These are phyloP conservation scores for Myocastor coypus DNA, from an alignment of 2,113 vertebrate genomes.

Conservation along the genomic window DNA sequence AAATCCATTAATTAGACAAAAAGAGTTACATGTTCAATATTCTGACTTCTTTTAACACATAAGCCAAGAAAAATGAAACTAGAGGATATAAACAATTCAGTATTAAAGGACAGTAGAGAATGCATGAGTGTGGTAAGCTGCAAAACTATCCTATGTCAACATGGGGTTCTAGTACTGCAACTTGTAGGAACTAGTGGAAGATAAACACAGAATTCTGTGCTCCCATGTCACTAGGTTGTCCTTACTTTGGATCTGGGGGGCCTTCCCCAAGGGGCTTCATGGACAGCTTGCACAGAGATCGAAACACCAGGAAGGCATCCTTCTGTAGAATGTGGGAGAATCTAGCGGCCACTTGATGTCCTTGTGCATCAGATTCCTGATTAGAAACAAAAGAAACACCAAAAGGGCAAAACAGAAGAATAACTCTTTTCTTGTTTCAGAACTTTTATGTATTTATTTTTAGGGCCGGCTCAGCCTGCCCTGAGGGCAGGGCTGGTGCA, in stretches of 20 bases:
- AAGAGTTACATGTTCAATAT: not conserved
- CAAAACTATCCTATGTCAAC: not conserved
- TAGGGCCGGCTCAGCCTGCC: no score
- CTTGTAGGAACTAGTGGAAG: not conserved
- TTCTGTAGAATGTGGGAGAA: conserved; percentile 98
- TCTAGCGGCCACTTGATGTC: conserved; percentile 87
- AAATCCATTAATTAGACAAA: not conserved
- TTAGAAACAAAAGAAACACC: conserved; percentile 51
- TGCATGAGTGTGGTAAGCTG: not conserved
- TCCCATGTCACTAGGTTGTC: not conserved
- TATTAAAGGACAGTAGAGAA: not conserved
- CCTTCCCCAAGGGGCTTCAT: conserved; percentile 99
- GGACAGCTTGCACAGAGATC: conserved; percentile 97
- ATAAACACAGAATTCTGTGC: not conserved
- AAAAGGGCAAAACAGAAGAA: conserved; percentile 25
- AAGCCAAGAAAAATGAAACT: conserved; percentile 36
- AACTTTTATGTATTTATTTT: no score
- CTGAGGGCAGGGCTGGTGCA: no score
- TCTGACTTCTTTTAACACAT: not conserved
- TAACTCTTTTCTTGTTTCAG: not conserved
- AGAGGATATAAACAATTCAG: not conserved
- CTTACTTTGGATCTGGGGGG: conserved; percentile 98
- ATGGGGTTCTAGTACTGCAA: not conserved
- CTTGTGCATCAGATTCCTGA: conserved; percentile 93
- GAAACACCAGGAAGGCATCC: conserved; percentile 98